Percentiles rank a stretch among this genome's conserved stretches.
Conservation (phyloP, 2,113 vertebrate genomes). For the Natator depressus region DNA sequence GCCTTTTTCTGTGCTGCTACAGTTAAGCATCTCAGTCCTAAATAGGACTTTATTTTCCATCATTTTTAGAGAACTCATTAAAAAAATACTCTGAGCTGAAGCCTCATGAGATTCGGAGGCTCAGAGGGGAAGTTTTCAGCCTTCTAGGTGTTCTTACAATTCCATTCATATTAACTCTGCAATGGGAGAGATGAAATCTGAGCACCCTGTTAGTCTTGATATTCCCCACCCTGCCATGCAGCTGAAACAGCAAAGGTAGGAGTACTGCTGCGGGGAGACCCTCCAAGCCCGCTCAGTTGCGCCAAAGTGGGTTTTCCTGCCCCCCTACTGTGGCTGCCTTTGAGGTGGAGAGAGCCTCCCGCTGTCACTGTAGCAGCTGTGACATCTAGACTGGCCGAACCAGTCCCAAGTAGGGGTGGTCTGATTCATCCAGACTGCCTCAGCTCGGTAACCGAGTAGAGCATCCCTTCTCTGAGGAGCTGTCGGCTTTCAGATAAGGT, state of each 20-base stretch:
- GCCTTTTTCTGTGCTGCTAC: accelerated
- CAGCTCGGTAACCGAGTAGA: not conserved
- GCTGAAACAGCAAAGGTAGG: slow-evolving; percentile 22
- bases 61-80: not conserved
- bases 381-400: not conserved
- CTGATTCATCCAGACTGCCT: not conserved
- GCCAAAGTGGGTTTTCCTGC: not conserved
- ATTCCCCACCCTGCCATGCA: not conserved
- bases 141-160: not conserved
- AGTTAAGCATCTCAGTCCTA: not conserved
- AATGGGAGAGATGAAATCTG: not conserved
- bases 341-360: not conserved
- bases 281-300: not conserved
- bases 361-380: not conserved
- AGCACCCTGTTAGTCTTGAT: not conserved
- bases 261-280: not conserved
- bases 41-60: not conserved
- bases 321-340: not conserved
- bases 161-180: accelerated
- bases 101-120: not conserved
- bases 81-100: not conserved
- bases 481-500: not conserved
- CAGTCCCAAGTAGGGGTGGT: not conserved
- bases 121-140: not conserved
- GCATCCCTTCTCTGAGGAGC: accelerated